A percentile compares a stretch with the other conserved stretches of the same genome.
phyloP scores from a whole-genome alignment of 2,888 invertebrate species.

The Dascillus cervinus region DNA sequence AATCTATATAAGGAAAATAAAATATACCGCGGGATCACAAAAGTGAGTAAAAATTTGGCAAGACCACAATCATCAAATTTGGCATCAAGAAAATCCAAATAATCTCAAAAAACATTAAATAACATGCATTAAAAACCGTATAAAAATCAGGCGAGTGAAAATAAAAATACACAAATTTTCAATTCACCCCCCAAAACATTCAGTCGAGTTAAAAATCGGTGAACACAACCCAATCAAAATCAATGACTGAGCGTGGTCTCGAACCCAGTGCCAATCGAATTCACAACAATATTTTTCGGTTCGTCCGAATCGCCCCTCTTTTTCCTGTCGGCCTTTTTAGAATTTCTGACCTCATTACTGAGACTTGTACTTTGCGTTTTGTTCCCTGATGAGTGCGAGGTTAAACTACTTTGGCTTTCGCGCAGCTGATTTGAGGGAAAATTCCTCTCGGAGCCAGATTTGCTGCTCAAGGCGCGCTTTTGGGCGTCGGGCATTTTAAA shows the following conservation, averaged over 20 bases:
- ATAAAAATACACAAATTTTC: too few species aligned
- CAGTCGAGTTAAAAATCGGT: too few species aligned
- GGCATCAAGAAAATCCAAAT: too few species aligned
- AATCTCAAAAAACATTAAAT: too few species aligned
- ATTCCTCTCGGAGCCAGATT: conserved; percentile 30
- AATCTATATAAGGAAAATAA: too few species aligned
- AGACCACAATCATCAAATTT: too few species aligned
- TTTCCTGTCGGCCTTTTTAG: conserved; percentile 26
- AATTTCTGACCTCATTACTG: conserved; percentile 31
- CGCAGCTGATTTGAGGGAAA: conserved; percentile 31
- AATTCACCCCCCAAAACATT: too few species aligned
- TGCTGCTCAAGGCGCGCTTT: conserved; percentile 32
- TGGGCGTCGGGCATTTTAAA: conserved; percentile 30
- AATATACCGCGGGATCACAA: too few species aligned
- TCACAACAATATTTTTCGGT: conserved; percentile 35
- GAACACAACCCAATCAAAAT: too few species aligned
- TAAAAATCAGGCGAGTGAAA: too few species aligned
- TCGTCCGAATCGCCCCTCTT: conserved; percentile 23
- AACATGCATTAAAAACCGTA: too few species aligned
- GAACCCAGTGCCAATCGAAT: conserved; percentile 34
- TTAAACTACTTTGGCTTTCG: conserved; percentile 40
- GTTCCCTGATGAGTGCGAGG: conserved; percentile 36
- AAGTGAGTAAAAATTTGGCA: too few species aligned
- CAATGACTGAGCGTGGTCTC: conserved; percentile 31
- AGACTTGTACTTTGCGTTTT: conserved; percentile 41